phyloP scores from a whole-genome alignment of 2,797 vertebrate genomes.

The Coendou prehensilis region DNA sequence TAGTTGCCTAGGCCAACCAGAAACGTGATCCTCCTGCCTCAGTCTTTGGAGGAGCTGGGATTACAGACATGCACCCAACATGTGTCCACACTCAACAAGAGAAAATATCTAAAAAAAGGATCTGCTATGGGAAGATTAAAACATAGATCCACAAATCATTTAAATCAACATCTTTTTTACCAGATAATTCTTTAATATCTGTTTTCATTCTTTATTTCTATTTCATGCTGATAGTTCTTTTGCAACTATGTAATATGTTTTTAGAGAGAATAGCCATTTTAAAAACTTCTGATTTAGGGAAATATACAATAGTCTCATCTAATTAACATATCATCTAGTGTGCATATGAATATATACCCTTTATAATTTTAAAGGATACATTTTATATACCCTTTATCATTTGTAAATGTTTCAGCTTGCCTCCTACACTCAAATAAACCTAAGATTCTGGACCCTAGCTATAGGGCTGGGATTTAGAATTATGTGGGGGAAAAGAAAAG shows the following conservation, averaged over 20 bases:
- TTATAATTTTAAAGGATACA: not conserved
- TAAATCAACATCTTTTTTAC: not conserved
- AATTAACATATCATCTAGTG: not conserved
- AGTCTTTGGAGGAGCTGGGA: not conserved
- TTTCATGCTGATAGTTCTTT: not conserved
- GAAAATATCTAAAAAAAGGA: constrained; percentile 24
- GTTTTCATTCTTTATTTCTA: constrained; percentile 16
- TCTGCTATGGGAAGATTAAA: constrained; percentile 12
- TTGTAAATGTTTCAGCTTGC: constrained; percentile 8
- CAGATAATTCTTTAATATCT: not conserved
- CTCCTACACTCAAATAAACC: constrained; percentile 12
- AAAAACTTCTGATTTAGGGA: not conserved
- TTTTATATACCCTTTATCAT: not conserved
- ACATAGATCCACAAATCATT: not conserved
- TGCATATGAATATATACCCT: not conserved
- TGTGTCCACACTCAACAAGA: not conserved
- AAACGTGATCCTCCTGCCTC: not conserved
- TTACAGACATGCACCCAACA: not conserved
- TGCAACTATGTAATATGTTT: not conserved
- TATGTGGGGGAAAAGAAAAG: not conserved
- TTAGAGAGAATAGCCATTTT: not conserved
- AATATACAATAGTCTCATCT: not conserved
- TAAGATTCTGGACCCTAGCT: not conserved
- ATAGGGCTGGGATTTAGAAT: not conserved
- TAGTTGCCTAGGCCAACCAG: not conserved